Evolutionary conservation across 1,140 invertebrate species (phyloP).

Genomic region (Hormaphis cornu): DNA sequence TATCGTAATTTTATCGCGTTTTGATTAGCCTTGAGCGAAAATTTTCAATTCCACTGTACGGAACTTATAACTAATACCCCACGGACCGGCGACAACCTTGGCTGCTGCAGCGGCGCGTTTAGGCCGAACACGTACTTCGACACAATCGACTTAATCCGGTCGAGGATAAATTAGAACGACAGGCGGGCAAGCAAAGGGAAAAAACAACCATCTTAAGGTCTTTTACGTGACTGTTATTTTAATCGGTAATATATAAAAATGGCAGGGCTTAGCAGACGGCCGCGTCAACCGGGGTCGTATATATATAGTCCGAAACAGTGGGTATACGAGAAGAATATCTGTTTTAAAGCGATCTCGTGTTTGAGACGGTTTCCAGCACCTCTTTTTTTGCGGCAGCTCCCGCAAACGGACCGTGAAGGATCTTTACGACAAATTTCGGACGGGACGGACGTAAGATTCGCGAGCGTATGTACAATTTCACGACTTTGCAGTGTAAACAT

Average conservation of each 20-base stretch:
- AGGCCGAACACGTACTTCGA: constrained; percentile 9
- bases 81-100: neutral
- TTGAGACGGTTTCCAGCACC: too few species aligned
- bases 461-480: too few species aligned
- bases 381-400: too few species aligned
- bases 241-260: constrained; percentile 26
- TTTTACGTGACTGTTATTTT: constrained; percentile 30
- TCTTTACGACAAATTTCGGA: too few species aligned
- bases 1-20: too few species aligned
- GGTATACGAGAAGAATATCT: too few species aligned
- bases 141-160: constrained; percentile 23
- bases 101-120: neutral
- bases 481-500: too few species aligned
- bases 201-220: constrained; percentile 21
- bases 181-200: too few species aligned
- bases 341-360: too few species aligned
- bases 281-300: neutral
- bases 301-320: too few species aligned
- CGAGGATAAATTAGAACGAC: constrained; percentile 25
- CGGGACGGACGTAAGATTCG: too few species aligned
- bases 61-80: neutral
- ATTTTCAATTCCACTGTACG: neutral
- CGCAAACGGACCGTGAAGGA: too few species aligned
- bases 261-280: neutral
- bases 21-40: neutral